Conservation (phyloP, 2,888 invertebrate species). For the Hoplodrina ambigua region DNA sequence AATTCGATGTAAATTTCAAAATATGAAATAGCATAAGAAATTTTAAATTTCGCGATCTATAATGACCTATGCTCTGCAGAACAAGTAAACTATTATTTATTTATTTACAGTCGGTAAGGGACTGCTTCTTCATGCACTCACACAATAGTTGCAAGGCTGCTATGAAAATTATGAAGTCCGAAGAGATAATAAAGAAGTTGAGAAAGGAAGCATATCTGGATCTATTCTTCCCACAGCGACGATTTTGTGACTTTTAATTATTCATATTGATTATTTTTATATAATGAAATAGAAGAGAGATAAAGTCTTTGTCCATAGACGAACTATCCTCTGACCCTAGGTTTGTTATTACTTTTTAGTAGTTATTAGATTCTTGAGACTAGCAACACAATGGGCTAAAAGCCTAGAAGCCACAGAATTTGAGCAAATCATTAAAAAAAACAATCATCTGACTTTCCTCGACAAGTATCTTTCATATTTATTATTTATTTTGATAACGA, state of each 20-base stretch:
- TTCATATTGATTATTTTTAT: conserved; percentile 21
- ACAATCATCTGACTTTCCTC: conserved; percentile 84
- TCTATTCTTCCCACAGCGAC: conserved; percentile 85
- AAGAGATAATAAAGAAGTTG: conserved; percentile 86
- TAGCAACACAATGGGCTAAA: conserved; percentile 70
- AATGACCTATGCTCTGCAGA: neutral
- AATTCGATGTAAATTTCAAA: no score
- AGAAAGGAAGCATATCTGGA: conserved; percentile 87
- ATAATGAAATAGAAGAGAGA: neutral
- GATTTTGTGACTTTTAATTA: conserved; percentile 74
- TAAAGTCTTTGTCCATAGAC: no score
- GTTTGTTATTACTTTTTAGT: conserved; percentile 15
- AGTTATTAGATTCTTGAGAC: conserved; percentile 29
- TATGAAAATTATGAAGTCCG: conserved; percentile 86
- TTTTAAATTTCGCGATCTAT: no score
- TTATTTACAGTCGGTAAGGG: conserved; percentile 83
- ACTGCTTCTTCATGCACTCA: conserved; percentile 88
- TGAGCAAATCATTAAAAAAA: conserved; percentile 42
- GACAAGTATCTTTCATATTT: conserved; percentile 67
- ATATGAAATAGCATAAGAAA: no score
- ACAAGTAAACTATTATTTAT: neutral
- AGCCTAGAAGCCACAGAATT: conserved; percentile 19
- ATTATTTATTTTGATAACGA: conserved; percentile 83
- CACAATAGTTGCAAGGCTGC: conserved; percentile 89
- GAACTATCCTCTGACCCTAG: conserved; percentile 4